Evolutionary conservation across 2,888 invertebrate species (phyloP), one percentile per base, ranked within the genome.

Genomic region (Calliscelio sp.): DNA sequence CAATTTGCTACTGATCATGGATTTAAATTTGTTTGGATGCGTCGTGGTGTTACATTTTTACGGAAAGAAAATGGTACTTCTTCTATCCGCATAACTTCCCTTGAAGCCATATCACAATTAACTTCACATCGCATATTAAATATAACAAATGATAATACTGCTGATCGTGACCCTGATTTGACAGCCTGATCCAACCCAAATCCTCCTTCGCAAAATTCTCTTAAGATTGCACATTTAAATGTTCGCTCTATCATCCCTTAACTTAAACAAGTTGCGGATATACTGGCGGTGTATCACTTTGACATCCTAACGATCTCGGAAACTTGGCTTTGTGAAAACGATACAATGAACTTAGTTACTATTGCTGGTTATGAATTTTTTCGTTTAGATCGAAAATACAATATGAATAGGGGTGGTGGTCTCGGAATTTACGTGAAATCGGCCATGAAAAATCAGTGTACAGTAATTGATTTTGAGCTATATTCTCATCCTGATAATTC

Each of bases 181-280:
- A 28, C 28, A 44, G 18, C 18, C 5, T 44, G 44, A 44, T 14
- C 5, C 14, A 14, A 5, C 18, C 44, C 14, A 5, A 16, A 44
- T 44, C 44, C 44, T 44, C n/a, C 44, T 14, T 44, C 44, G 18
- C 18, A 14, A n/a, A n/a, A n/a, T n/a, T n/a, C n/a, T n/a, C n/a
- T n/a, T n/a, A n/a, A n/a, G n/a, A n/a, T 53, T 53, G 53, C 24
- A 2, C 53, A 53, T 24, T 18, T 53, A n/a, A 53, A 53, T 53
- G 25, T 24, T 10, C 22, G 53, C 1, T 38, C 38, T 5, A 8
- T 38, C 8, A 11, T 38, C 3, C 38, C 38, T 11, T 38, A 7
- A 3, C 14, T 38, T 3, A 11, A 3, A 2, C 11, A 38, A 11
- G 14, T 38, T 3, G 11, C 8, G 5, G 38, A 38, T 3, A 11